phyloP scores from a whole-genome alignment of 2,797 vertebrate genomes.

The Leptodactylus fallax region DNA sequence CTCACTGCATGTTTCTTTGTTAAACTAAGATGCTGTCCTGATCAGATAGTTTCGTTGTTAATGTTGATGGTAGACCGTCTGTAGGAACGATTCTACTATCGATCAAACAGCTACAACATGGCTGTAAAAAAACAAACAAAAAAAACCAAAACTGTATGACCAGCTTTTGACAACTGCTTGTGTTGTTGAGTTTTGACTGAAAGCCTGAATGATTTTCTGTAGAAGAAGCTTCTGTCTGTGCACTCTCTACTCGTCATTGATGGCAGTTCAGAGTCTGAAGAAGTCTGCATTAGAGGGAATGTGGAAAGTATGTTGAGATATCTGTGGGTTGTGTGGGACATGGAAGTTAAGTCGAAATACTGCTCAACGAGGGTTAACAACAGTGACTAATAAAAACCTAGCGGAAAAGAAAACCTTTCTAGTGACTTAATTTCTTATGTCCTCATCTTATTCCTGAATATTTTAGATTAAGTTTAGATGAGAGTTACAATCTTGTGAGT shows the following conservation, averaged over 20 bases:
- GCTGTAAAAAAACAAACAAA: neutral
- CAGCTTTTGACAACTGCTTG: neutral
- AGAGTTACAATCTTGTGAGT: neutral
- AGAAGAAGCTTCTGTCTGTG: neutral
- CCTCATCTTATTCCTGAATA: neutral
- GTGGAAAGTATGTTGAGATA: neutral
- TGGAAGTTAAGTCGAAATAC: neutral
- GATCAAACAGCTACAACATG: no score
- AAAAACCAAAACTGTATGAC: neutral
- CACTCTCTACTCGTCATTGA: neutral
- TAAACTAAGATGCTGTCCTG: no score
- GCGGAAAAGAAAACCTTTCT: neutral
- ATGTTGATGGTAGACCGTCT: no score
- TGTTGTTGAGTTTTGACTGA: neutral
- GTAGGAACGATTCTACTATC: no score
- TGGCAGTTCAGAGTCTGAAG: neutral
- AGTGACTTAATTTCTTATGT: neutral
- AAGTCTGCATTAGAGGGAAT: neutral
- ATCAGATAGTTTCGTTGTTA: no score
- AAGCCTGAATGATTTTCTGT: no score
- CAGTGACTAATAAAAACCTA: slow-evolving; percentile 25
- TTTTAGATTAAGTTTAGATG: neutral
- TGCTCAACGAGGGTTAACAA: neutral
- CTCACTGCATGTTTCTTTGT: no score
- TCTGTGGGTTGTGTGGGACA: neutral